Conservation (phyloP, 92 coral and sea anemone genomes). For the Paragorgia papillata region DNA sequence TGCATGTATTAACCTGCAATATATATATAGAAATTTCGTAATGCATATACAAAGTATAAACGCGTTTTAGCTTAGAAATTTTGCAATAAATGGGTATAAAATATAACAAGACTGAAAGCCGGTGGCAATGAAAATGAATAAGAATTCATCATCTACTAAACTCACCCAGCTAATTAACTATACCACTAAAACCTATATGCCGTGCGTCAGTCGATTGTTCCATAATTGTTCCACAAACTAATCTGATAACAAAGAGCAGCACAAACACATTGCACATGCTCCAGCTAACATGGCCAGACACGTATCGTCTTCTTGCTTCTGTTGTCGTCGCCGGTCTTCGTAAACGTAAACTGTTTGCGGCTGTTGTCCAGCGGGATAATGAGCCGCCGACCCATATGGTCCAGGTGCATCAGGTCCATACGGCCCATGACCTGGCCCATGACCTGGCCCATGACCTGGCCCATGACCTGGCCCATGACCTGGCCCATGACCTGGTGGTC, state of each 20-base stretch:
- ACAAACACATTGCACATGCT: constrained; percentile 88
- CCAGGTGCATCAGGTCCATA: constrained; percentile 61
- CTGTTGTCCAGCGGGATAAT: constrained; percentile 66
- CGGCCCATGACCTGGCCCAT: constrained; percentile 48
- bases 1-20: too few species aligned
- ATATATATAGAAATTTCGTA: too few species aligned
- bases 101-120: too few species aligned
- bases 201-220: too few species aligned
- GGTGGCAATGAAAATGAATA: too few species aligned
- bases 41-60: too few species aligned
- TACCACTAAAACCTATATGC: too few species aligned
- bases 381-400: constrained; percentile 40
- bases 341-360: constrained; percentile 96
- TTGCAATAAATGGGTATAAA: too few species aligned
- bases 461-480: constrained; percentile 32
- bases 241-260: constrained; percentile 82
- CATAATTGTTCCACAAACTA: too few species aligned
- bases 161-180: too few species aligned
- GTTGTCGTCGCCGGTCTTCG: constrained; percentile 54
- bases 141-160: too few species aligned
- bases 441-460: constrained; percentile 42
- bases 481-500: constrained; percentile 15
- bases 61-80: too few species aligned
- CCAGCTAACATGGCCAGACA: constrained; percentile 77
- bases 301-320: constrained; percentile 69